Conservation (phyloP, 2,113 vertebrate species). For the Melanerpes aurifrons region DNA sequence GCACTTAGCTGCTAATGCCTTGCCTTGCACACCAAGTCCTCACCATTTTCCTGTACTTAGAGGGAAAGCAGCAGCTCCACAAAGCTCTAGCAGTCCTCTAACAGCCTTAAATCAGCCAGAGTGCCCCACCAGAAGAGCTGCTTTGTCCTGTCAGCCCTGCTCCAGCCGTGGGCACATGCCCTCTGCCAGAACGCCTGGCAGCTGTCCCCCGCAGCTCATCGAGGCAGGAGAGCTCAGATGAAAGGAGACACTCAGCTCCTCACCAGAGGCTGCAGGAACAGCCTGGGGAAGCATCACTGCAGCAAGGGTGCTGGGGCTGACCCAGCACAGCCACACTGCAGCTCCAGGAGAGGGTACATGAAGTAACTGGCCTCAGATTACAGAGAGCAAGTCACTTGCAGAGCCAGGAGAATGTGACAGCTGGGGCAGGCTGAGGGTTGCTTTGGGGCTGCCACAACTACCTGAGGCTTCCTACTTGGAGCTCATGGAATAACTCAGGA, state of each 20-base stretch:
- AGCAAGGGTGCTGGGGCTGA: not conserved
- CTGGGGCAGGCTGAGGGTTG: not conserved
- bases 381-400: not conserved
- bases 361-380: not conserved
- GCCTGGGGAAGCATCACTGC: not conserved
- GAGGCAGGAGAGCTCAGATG: not conserved
- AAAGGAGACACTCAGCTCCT: not conserved
- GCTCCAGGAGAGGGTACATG: not conserved
- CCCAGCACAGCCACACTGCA: not conserved
- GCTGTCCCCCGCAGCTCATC: not conserved
- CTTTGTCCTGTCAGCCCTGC: not conserved
- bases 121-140: not conserved
- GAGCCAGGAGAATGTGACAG: not conserved
- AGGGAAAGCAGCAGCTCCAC: not conserved
- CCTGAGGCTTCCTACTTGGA: not conserved
- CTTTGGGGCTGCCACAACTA: not conserved
- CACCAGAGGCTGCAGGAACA: not conserved
- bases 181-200: not conserved
- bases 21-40: not conserved
- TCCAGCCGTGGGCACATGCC: not conserved
- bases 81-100: not conserved
- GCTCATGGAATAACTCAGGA: not conserved
- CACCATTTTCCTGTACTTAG: not conserved
- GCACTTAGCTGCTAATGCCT: not conserved
- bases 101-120: not conserved